Percentiles rank a stretch among this genome's conserved stretches.
phyloP scores from a whole-genome alignment of 2,113 vertebrate genomes.

The Gavialis gangeticus region DNA sequence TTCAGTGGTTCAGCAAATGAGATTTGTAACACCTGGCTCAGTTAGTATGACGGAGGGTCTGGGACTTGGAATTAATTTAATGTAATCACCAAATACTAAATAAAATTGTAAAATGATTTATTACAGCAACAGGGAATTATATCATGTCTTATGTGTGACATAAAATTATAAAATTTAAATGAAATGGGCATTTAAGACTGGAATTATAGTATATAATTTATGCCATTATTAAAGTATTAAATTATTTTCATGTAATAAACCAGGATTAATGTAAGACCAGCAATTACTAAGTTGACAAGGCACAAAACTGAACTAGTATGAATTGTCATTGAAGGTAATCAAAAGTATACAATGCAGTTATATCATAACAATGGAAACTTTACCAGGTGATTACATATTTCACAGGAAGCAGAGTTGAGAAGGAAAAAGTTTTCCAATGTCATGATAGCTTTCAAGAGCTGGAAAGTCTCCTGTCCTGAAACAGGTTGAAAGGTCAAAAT shows the following conservation, averaged over 20 bases:
- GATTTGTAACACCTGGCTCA: conserved; percentile 26
- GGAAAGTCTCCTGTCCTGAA: background rate
- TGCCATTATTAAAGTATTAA: conserved; percentile 58
- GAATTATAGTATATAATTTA: conserved; percentile 37
- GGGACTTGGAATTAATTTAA: conserved; percentile 43
- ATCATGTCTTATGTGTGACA: conserved; percentile 31
- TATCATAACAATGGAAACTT: background rate
- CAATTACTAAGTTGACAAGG: conserved; percentile 30
- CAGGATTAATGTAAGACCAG: conserved; percentile 51
- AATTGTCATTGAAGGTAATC: background rate
- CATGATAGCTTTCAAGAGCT: background rate
- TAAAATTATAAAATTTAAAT: conserved; percentile 71
- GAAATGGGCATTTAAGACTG: conserved; percentile 61
- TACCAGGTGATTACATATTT: background rate
- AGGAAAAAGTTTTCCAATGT: background rate
- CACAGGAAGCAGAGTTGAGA: background rate
- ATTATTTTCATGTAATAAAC: conserved; percentile 63
- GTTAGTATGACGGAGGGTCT: background rate
- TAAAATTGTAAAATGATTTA: conserved; percentile 54
- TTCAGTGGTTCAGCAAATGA: conserved; percentile 12
- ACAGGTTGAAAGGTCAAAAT: background rate
- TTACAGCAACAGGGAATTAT: conserved; percentile 21
- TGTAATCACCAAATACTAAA: conserved; percentile 28
- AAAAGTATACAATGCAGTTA: conserved; percentile 21
- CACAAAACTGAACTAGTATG: conserved; percentile 31